Evolutionary conservation across 1,140 invertebrate genomes (phyloP), one percentile per base, ranked within the genome.

Genomic region (Protaetia brevitarsis): DNA sequence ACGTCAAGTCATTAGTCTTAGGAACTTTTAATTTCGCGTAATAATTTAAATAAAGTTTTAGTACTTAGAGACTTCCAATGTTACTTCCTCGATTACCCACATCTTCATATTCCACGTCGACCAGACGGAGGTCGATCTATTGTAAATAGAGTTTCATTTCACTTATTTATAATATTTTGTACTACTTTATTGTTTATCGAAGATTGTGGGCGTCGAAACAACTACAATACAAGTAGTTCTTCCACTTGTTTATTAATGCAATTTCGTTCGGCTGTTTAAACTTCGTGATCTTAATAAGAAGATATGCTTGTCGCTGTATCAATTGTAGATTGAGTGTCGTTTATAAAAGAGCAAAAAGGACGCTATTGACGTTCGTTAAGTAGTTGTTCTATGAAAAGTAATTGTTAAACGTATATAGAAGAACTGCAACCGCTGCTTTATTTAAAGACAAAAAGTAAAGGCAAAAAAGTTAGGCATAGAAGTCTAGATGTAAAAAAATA

Each of bases 361-460:
- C 27, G 58, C n/a, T n/a, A n/a, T 23, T 58, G n/a, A 34, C 64
- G 23, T 16, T 60, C 58, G 37, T 63, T 69, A 69, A 66, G 63
- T 69, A 57, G 66, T 65, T 67, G n/a, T 69, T 61, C 63, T 66
- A 57, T 60, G 61, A 66, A 13, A 66, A 63, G 68, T 69, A 69
- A 69, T 70, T 70, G 69, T 70, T 70, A 68, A 70, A 68, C 68
- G 69, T 70, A 63, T 58, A 31, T 68, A 68, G 56, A 60, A 64
- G 58, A 63, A 58, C 41, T 64, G 63, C 57, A 63, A 63, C 59
- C 36, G 66, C 60, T 67, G 41, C 41, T 45, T 45, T 45, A 13
- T 21, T 45, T 23, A 21, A 45, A 21, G 23, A 45, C 41, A 45
- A 45, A 45, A 37, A 45, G 23, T 16, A 45, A 45, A 45, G 23